Base-by-base conservation (phyloP, 2,888 invertebrate genomes). In the Phaedon cochleariae region DNA sequence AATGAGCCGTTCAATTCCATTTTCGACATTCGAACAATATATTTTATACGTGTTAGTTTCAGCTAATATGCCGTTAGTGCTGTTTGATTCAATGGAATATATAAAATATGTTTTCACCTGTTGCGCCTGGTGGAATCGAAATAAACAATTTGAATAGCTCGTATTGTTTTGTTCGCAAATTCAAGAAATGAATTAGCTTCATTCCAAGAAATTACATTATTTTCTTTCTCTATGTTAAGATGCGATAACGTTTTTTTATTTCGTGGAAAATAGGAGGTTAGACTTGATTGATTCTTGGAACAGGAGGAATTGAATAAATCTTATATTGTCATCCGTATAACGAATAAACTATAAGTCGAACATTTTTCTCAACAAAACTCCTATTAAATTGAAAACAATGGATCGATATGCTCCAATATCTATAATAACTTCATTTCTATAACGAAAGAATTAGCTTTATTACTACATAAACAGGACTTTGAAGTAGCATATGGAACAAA, bases 41-140 rank as follows among this genome's bases (percentile, higher is more conserved):
- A 15, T 15, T 53, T 53, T 53, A 53, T 26, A 31, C 31, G 4
- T 12, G 52, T 18, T 52, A 53, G 12, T 26, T 26, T 31, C 17
- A 9, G 29, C 9, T 34, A 34, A 9, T 34, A 9, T 5, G 31
- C 31, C 2, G 52, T 31, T 15, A 53, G 15, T 26, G 15, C 31
- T 1, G 31, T 4, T 2, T 31, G 15, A 17, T 53, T 21, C 31
- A 10, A 34, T 34, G 17, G 17, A 18, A 53, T 31, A 53, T 17
- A 53, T 31, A 17, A 31, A 31, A 17, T n/a, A n/a, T 34, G n/a
- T 20, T 17, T 20, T 37, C 62, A 65, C 65, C 53, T 65, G 65
- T 65, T 65, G 65, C 62, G 61, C 57, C 52, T 15, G 51, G 55
- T 61, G 54, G 29, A 41, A 22, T 41, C 12, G 4, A 20, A 41